Base-by-base conservation (phyloP, 2,797 vertebrate genomes). In the Sebastes kiyomatsui region DNA sequence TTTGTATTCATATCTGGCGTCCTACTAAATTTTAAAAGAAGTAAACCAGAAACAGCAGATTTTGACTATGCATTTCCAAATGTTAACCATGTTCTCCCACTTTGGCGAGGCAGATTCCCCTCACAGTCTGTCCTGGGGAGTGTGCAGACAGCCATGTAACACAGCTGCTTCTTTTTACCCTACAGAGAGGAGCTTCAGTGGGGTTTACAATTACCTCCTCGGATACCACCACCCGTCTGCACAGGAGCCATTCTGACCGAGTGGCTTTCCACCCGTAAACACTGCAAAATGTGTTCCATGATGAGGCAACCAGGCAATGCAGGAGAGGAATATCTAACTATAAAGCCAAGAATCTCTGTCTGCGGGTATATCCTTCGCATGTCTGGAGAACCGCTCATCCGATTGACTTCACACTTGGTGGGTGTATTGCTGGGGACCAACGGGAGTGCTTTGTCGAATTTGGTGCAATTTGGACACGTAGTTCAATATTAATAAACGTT, bases 231-330 rank as follows among this genome's bases (percentile, higher is more conserved):
- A 64, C 54, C 30, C 30, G 5, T 59, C 23, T 79, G n/a, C 60
- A 79, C 16, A 66, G 32, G 30, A 14, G n/a, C 54, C 69, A 65
- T 33, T 56, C 42, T 42, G 42, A 75, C 73, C 38, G 14, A 72
- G 55, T 23, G 12, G 54, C 71, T 80, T 77, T 80, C 20, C n/a
- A 71, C 18, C 66, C 68, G 18, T 42, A 20, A 73, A 61, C 60
- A 38, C 33, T 35, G 22, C 67, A 69, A 89, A 77, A 74, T 72
- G 46, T 69, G 28, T 70, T 84, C 67, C 71, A 4, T 3, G 35
- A 68, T 73, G 55, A 72, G 73, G 77, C 76, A 79, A 79, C 54
- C 66, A 66, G 67, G 22, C 68, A 70, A 60, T 18, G 54, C 67
- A 33, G 25, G 71, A 46, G n/a, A 79, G 25, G 32, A 64, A 73